Base-by-base conservation (phyloP, 2,113 vertebrate genomes). In the Orthochromis indermauri region DNA sequence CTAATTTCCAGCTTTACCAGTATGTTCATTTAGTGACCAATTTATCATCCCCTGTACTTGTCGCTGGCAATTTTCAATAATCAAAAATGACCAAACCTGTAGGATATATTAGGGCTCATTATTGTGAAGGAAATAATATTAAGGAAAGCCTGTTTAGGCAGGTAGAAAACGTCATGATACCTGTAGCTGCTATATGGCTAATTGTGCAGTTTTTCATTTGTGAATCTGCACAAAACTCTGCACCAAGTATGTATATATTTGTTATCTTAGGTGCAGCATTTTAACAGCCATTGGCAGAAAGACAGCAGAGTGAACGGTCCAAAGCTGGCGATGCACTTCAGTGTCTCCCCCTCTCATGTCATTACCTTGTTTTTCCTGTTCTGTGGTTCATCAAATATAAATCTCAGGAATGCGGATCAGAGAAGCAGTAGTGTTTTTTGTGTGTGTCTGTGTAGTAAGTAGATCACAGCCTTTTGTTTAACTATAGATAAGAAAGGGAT, bases 351-450 rank as follows among this genome's bases (percentile, higher is more conserved):
- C 26, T 55, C 40, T 37, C 14, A 0, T n/a, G 45, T 88, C 57
- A 73, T 40, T 82, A 73, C 31, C 12, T 47, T 16, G 19, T 40
- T 81, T 91, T 85, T 78, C 61, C 53, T 31, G 59, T 86, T 87
- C 49, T 24, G 8, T 31, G 8, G 4, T 45, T 90, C 35, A 59
- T 95, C 76, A 90, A 79, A 86, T 85, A 90, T 88, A 73, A 80
- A 91, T 73, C 54, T 47, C 3, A 10, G 57, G 45, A 49, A 59
- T 42, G 17, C 31, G 12, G 80, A 87, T 87, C 59, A 88, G 47
- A 68, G 79, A 78, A 81, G 4, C 10, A 9, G 19, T 42, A 9
- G 19, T 49, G 57, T 61, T 61, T 53, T 63, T 35, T 63, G 17
- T 63, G 59, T 55, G 53, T 63, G 31, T 35, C 16, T 35, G 59